Evolutionary conservation across 2,113 vertebrate species (phyloP).

Genomic region (Bubo bubo): DNA sequence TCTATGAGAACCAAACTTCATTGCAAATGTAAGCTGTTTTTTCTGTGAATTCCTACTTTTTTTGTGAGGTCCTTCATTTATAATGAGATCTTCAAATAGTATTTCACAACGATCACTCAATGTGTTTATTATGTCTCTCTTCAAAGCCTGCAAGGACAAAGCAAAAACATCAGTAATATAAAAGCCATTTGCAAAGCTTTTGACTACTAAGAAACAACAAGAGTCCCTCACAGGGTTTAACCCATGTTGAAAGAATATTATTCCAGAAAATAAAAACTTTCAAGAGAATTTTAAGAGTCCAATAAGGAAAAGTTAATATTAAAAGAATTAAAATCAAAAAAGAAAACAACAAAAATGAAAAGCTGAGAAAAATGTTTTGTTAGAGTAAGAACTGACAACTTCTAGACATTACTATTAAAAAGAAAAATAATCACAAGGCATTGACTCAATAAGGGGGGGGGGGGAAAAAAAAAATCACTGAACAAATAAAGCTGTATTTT

Average conservation of each 20-base stretch:
- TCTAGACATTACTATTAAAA: not conserved
- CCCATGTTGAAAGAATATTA: not conserved
- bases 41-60: constrained; percentile 54
- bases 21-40: not conserved
- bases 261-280: not conserved
- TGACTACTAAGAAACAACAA: not conserved
- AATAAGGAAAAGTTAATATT: not conserved
- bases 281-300: not conserved
- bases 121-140: constrained; percentile 90
- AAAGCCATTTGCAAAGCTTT: not conserved
- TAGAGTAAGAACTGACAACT: not conserved
- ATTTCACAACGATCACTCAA: constrained; percentile 88
- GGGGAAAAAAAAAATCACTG: not conserved
- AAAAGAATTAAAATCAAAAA: not conserved
- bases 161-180: not conserved
- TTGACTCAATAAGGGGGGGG: not conserved
- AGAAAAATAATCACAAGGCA: not conserved
- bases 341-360: not conserved
- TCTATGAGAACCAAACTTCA: not conserved
- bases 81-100: constrained; percentile 87
- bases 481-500: not conserved
- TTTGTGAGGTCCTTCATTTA: constrained; percentile 75
- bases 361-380: not conserved
- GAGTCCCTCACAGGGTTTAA: not conserved
- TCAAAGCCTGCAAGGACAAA: constrained; percentile 81